Evolutionary conservation across 1,140 invertebrate species (phyloP).

Genomic region (Acromyrmex charruanus): DNA sequence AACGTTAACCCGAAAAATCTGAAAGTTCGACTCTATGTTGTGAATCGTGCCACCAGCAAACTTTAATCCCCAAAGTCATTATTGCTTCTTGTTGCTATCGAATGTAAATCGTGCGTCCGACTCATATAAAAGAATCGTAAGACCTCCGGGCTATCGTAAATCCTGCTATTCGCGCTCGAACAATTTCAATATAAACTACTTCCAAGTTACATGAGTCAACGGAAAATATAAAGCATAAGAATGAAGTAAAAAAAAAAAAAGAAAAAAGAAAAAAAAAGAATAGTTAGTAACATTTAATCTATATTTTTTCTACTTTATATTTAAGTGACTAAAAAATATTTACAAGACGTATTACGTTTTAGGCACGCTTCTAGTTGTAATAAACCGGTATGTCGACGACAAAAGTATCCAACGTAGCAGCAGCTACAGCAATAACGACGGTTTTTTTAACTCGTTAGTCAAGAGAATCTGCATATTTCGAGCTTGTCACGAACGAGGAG

Average conservation of each 20-base stretch:
- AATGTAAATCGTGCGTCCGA: conserved; percentile 51
- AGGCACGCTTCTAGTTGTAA: not conserved
- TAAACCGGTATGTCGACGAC: not conserved
- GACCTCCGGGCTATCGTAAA: conserved; percentile 33
- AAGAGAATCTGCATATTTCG: conserved; percentile 65
- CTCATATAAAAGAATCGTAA: conserved; percentile 53
- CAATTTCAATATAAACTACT: conserved; percentile 38
- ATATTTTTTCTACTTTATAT: not conserved
- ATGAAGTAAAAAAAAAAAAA: not conserved
- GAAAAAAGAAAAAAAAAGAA: too few species aligned
- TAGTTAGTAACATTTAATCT: not conserved
- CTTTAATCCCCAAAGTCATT: conserved; percentile 42
- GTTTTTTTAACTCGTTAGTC: conserved; percentile 34
- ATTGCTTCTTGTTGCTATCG: conserved; percentile 40
- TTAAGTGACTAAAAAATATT: not conserved
- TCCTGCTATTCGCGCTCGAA: conserved; percentile 10
- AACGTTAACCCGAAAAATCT: conserved; percentile 49
- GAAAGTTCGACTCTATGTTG: conserved; percentile 39
- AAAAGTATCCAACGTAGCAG: not conserved
- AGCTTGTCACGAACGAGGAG: conserved; percentile 52
- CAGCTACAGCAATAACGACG: not conserved
- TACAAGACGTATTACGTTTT: not conserved
- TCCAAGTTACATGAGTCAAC: conserved; percentile 21
- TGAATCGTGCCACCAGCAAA: conserved; percentile 20
- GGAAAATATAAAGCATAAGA: not conserved